These are phyloP conservation scores for Struthio camelus DNA, from an alignment of 2,113 vertebrate genomes.

Conservation along the genomic window DNA sequence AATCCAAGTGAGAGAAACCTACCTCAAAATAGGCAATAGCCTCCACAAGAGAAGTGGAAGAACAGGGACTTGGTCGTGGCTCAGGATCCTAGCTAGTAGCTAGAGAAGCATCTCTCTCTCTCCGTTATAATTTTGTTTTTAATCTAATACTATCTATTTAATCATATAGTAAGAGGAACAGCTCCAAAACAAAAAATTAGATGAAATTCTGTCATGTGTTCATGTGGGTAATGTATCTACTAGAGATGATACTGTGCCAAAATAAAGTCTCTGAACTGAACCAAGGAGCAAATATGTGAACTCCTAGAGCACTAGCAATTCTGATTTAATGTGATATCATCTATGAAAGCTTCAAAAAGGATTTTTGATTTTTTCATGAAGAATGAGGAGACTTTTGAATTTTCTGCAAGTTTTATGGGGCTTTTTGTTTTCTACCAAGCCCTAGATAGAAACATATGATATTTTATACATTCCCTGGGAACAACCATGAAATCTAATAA, in stretches of 20 bases:
- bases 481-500: background rate
- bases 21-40: background rate
- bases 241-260: background rate
- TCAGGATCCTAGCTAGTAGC: background rate
- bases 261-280: background rate
- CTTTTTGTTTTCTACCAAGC: background rate
- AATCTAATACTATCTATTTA: background rate
- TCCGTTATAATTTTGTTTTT: background rate
- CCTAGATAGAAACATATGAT: background rate
- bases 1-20: background rate
- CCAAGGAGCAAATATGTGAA: background rate
- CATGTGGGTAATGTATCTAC: background rate
- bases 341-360: background rate
- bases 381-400: background rate
- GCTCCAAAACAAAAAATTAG: background rate
- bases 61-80: background rate
- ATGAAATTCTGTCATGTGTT: background rate
- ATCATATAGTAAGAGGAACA: background rate
- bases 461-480: background rate
- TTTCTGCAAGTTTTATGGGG: background rate
- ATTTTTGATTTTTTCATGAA: background rate
- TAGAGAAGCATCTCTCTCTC: background rate
- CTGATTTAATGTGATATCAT: background rate
- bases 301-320: background rate
- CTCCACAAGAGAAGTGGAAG: background rate